Conservation (phyloP, 2,888 invertebrate species). For the Spodoptera littoralis region DNA sequence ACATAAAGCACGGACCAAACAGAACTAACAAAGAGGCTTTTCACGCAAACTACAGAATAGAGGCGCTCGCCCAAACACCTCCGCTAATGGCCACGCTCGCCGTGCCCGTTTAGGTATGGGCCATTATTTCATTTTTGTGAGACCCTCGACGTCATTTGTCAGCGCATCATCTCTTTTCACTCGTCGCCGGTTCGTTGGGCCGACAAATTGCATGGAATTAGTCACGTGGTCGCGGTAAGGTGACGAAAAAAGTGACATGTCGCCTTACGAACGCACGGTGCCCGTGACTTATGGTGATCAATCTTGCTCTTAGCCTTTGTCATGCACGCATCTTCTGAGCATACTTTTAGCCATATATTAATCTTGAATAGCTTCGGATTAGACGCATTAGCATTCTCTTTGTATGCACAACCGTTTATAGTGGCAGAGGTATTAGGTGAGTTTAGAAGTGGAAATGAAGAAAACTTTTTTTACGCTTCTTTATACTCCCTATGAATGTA, state of each 20-base stretch:
- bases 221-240: constrained; percentile 86
- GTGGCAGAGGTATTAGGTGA: constrained; percentile 14
- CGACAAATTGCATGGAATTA: constrained; percentile 87
- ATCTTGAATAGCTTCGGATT: constrained; percentile 70
- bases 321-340: constrained; percentile 74
- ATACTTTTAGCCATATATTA: constrained; percentile 65
- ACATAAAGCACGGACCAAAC: constrained; percentile 86
- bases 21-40: constrained; percentile 86
- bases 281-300: constrained; percentile 78
- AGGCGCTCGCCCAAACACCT: constrained; percentile 88
- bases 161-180: constrained; percentile 87
- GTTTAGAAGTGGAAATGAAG: constrained; percentile 4
- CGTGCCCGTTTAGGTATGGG: constrained; percentile 84
- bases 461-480: neutral
- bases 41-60: constrained; percentile 85
- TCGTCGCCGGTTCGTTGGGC: constrained; percentile 79
- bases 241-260: constrained; percentile 88
- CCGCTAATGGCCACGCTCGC: constrained; percentile 84
- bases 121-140: constrained; percentile 88
- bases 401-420: constrained; percentile 42
- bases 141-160: constrained; percentile 87
- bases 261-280: constrained; percentile 70
- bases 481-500: too few relatives aligned
- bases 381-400: constrained; percentile 70
- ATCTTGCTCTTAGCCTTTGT: constrained; percentile 80